Conservation (phyloP, 2,113 vertebrate species). For the Panthera leo region DNA sequence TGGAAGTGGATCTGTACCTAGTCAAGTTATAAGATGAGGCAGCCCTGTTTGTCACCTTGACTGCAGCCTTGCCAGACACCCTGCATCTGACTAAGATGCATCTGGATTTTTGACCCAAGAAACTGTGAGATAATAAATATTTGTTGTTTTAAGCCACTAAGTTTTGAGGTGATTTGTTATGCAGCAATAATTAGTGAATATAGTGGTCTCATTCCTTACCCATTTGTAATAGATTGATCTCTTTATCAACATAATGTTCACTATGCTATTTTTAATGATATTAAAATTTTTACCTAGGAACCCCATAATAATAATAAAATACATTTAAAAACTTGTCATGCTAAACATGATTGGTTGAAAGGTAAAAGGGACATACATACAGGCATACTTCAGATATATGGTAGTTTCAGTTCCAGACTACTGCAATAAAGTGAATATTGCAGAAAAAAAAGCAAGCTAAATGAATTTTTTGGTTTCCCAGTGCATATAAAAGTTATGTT, state of each 20-base stretch:
- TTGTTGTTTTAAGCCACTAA: not conserved
- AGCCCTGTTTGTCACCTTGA: not conserved
- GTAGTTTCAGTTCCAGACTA: not conserved
- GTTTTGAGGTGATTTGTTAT: not conserved
- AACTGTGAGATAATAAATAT: not conserved
- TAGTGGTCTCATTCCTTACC: not conserved
- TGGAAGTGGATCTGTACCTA: not conserved
- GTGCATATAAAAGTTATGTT: not conserved
- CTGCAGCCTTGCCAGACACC: not conserved
- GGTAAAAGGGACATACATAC: not conserved
- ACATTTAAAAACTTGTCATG: not conserved
- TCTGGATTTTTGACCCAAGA: not conserved
- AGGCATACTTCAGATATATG: not conserved
- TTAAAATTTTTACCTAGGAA: not conserved
- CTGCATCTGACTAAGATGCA: not conserved
- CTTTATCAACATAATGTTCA: conserved; percentile 11
- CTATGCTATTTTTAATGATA: not conserved
- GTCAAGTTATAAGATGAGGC: not conserved
- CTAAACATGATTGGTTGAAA: not conserved
- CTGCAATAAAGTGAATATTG: not conserved
- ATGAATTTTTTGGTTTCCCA: not conserved
- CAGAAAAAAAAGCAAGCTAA: not conserved
- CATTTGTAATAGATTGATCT: not conserved
- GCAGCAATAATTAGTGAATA: not conserved
- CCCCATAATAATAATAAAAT: not conserved